Evolutionary conservation across 1,140 invertebrate species (phyloP), one percentile per base, ranked within the genome.

Genomic region (Hestina assimilis): DNA sequence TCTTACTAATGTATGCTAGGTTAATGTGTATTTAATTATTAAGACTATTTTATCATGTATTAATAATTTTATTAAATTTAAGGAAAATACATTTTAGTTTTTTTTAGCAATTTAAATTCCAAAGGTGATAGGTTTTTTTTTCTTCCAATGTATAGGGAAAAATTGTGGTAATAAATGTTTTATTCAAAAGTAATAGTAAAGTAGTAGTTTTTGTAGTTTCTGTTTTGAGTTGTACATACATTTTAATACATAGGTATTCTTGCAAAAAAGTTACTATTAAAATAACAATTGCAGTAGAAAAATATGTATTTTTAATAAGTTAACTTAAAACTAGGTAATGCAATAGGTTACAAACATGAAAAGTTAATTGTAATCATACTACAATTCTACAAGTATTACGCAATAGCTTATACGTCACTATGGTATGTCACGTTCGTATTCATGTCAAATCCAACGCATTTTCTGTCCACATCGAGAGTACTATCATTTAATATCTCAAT

Each of bases 401-500:
- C 35, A 72, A 38, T 38, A 69, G 19, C 17, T 72, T 65, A 85
- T 15, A 85, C 82, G 28, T 81, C 75, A 57, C 72, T 83, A 11
- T 79, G 69, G 54, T 64, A 75, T 19, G 65, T 47, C 15, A 60
- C 47, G 12, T 50, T 54, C 0, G 72, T 63, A 33, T 75, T 73
- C 20, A 72, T 53, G 43, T 75, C 58, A 21, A 72, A 75, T 4
- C 53, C 60, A 8, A 72, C 81, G 56, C 73, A 75, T 56, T 66
- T 75, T 24, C 66, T 60, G 0, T 78, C 69, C 17, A 33, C 29
- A 4, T 75, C 73, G 3, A 56, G 57, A n/a, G 67, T 61, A 21
- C 42, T 66, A 1, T 84, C 76, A 17, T 73, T 72, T 7, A 83
- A 61, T 45, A 85, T 78, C 38, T 85, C 75, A n/a, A 87, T 75